Base-by-base conservation (phyloP, 2,113 vertebrate genomes). In the Zapus hudsonius region DNA sequence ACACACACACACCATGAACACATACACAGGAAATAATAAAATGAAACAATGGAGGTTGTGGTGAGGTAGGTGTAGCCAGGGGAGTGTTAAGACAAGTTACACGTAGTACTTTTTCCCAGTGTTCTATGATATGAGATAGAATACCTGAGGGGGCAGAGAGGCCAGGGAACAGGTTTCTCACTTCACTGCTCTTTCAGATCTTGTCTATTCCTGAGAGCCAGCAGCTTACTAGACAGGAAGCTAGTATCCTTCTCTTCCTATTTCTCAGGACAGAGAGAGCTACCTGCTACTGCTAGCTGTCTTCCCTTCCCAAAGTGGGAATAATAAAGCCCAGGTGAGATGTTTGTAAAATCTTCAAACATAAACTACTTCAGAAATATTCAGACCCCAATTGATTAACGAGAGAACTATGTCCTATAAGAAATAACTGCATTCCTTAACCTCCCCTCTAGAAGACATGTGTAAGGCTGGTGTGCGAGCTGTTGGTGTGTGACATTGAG, bases 291-390 rank as follows among this genome's bases (percentile, higher is more conserved):
- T 76, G 63, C 42, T 19, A 92, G 61, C 10, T 47, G 25, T 29
- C 3, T 17, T 66, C 27, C 22, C 33, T 27, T 80, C 85, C 80
- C 40, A 89, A 73, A 19, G 38, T 69, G 57, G 22, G 27, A 63
- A 7, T 72, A 55, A 80, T 76, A 79, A 84, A 5, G 27, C 69
- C 52, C 87, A 29, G 38, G 36, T 84, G 52, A 91, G 33, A 67
- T 76, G 36, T 72, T 87, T 72, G 10, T 47, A 81, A 91, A 81
- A 63, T 78, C 16, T 76, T 55, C 44, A 92, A 40, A 84, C 82
- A 61, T 40, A n/a, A 57, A 38, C 38, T 23, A 33, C 10, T 66
- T 80, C 23, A 88, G 73, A 89, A 81, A 76, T 69, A 70, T 9
- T 42, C 22, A 63, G 33, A 22, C 36, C 83, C 31, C 63, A 59